Evolutionary conservation across 1,140 invertebrate species (phyloP).

Genomic region (Eurosta solidaginis): DNA sequence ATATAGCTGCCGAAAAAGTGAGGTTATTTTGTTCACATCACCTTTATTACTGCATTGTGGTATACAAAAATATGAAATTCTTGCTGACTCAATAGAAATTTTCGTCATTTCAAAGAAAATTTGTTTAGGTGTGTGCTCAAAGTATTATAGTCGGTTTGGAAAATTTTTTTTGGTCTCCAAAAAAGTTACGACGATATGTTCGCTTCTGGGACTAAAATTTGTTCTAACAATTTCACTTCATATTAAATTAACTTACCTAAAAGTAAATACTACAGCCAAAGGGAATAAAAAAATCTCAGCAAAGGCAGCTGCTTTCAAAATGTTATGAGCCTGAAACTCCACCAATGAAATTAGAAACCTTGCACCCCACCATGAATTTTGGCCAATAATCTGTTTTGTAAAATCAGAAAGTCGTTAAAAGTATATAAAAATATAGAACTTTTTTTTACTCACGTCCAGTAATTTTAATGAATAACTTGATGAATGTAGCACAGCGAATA

Average conservation of each 20-base stretch:
- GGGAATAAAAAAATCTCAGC: constrained; percentile 93
- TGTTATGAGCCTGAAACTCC: constrained; percentile 84
- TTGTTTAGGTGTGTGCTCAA: no score
- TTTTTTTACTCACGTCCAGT: constrained; percentile 80
- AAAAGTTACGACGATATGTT: no score
- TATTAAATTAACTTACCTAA: constrained; percentile 74
- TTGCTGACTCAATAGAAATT: no score
- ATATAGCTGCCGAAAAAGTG: no score
- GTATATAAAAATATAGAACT: constrained; percentile 11
- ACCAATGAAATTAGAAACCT: constrained; percentile 82
- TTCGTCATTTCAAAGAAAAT: no score
- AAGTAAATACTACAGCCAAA: constrained; percentile 79
- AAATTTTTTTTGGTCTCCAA: no score
- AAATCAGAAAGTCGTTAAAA: neutral
- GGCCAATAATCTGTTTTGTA: constrained; percentile 75
- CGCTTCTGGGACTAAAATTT: no score
- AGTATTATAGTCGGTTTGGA: no score
- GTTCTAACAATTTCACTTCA: neutral
- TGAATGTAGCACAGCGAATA: constrained; percentile 90
- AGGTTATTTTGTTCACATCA: no score
- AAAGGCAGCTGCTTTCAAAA: constrained; percentile 83
- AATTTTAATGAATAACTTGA: constrained; percentile 86
- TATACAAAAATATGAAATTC: no score
- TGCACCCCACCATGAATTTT: constrained; percentile 86
- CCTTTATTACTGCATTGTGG: no score